Base-by-base conservation (phyloP, 1,140 invertebrate species). In the Anastatus disparis region DNA sequence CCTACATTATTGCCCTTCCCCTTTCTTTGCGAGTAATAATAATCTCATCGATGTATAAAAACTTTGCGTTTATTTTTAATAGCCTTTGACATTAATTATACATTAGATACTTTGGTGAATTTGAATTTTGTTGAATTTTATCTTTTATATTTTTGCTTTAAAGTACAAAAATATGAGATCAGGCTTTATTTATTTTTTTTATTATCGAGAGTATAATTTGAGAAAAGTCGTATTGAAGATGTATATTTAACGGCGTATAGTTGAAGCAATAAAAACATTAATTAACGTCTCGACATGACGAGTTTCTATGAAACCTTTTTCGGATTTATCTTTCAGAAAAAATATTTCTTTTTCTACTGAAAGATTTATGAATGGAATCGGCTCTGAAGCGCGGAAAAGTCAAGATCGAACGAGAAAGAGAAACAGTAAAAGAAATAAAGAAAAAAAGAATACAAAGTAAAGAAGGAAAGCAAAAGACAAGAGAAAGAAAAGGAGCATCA, bases 281-380 rank as follows among this genome's bases (percentile, higher is more conserved):
- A 52, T 69, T 52, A 52, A 53, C 48, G 31, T 13, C 53, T 56
- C 24, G 12, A 26, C 22, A 63, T 7, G 20, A 66, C 13, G 38
- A 68, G 59, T 68, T 31, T n/a, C 4, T 35, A 13, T 20, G 42
- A 40, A 50, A 12, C n/a, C 29, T 35, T 35, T 12, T 15, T 20
- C 24, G 22, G 15, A 53, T 62, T 53, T 31, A 53, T 62, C 66
- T 27, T 52, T 10, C 8, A 8, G 48, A 13, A 53, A n/a, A 63
- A 62, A 55, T 55, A 70, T 63, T 53, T 44, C 48, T 44, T 55
- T 62, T 61, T 42, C 46, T 20, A 3, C 17, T n/a, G 31, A 24
- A 55, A 35, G 35, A 62, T 62, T 61, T 59, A 59, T 6, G 56
- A 40, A 1, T 31, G n/a, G 6, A 50, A n/a, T 63, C 10, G 17